Base-by-base conservation (phyloP, 2,113 vertebrate species). In the Boulengeromyrus knoepffleri region DNA sequence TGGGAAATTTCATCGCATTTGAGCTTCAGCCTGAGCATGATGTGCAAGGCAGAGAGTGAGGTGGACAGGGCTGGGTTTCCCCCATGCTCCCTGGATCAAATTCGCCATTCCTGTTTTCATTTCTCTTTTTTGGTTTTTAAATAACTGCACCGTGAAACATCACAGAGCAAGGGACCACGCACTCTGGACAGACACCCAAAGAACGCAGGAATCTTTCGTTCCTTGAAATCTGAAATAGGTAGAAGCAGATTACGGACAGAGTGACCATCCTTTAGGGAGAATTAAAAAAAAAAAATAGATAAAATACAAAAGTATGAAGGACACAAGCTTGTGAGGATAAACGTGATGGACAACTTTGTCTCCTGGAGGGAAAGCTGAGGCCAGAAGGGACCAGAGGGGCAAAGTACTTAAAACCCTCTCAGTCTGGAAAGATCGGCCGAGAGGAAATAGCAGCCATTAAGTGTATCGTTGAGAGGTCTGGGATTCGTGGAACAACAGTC, bases 391-490 rank as follows among this genome's bases (percentile, higher is more conserved):
- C 88, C 85, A 89, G 88, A 70, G 88, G n/a, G 70, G 39, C 46
- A 49, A 56, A 90, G 39, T 87, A 90, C 89, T 91, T 87, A 83
- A 91, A 90, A 86, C 89, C 87, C 92, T 89, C 91, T 91, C 83
- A 49, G 88, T 91, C 91, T 92, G 90, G 85, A 90, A 90, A 77
- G 90, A 89, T 88, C 90, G 86, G 91, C 88, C 58, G 42, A 70
- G 90, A 91, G 91, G 91, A 92, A 93, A 92, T 90, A 88, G 92
- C 49, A 88, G 87, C 90, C 92, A 92, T 93, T 92, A 93, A 92
- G 91, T 87, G 53, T 88, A 90, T 89, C 91, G 92, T 87, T 85
- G 88, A 91, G 88, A 70, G 90, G 92, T 90, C 91, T 88, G 85
- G 74, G 85, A 45, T 91, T 88, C 62, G 84, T 91, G 89, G 91